Percentiles rank a stretch among this genome's conserved stretches.
Evolutionary conservation across 2,888 invertebrate species (phyloP).

Genomic region (Eustalomyia histrio): DNA sequence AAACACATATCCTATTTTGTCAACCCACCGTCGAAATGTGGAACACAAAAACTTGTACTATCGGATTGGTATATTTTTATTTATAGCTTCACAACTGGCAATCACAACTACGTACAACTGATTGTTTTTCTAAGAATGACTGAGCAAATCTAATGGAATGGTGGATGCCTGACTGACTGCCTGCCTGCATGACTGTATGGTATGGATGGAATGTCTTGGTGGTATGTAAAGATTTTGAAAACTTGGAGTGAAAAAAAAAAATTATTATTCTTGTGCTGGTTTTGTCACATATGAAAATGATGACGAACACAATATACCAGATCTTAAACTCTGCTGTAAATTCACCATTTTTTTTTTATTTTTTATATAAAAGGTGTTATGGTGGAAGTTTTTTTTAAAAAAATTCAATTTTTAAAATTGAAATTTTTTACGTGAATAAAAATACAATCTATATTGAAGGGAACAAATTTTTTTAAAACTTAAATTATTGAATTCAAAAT

Average conservation of each 20-base stretch:
- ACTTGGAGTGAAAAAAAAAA: background rate
- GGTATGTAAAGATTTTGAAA: slow-evolving; percentile 60
- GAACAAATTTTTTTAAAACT: no score
- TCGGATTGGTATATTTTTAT: slow-evolving; percentile 45
- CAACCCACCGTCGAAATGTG: background rate
- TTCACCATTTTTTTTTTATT: background rate
- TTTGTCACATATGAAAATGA: slow-evolving; percentile 1
- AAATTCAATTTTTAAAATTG: no score
- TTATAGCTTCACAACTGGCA: slow-evolving; percentile 54
- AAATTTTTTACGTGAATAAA: no score
- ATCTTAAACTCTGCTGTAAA: background rate
- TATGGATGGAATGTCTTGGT: slow-evolving; percentile 44
- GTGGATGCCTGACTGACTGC: no score
- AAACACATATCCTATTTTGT: no score
- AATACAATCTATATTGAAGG: no score
- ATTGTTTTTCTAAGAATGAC: slow-evolving; percentile 47
- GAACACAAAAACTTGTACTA: slow-evolving; percentile 14
- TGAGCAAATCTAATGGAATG: slow-evolving; percentile 31
- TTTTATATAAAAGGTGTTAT: no score
- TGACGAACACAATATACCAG: background rate
- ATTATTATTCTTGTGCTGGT: background rate
- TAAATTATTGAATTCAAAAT: background rate
- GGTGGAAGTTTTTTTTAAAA: no score
- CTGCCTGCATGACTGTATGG: slow-evolving; percentile 46
- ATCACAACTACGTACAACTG: slow-evolving; percentile 33